Base-by-base conservation (phyloP, 2,113 vertebrate genomes). In the Hydropotes inermis region DNA sequence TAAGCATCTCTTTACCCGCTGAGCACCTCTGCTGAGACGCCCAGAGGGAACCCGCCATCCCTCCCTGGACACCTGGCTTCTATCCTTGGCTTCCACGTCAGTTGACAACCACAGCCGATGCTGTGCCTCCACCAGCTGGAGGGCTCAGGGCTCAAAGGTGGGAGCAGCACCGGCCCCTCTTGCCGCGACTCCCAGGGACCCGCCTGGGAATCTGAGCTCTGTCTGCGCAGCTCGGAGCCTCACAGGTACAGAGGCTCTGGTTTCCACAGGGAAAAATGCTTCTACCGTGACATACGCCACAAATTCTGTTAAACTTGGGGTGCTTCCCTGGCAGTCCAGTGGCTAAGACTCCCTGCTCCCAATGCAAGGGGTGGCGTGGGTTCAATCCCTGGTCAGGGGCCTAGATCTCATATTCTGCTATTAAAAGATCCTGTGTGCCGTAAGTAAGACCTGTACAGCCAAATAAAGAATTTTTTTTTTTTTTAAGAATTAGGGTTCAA, bases 1-100 rank as follows among this genome's bases (percentile, higher is more conserved):
- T 33, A 7, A 1, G 14, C 33, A 10, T 10, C 33, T 27, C 0
- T 3, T 8, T 1, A 6, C 17, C 25, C 0, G 1, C 21, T 0
- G 2, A 21, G 28, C 28, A 14, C 47, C 25, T 52, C 33, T 58
- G 55, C 67, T 19, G 28, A 33, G n/a, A 25, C 0, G 7, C 7
- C n/a, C 36, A 13, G 7, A 21, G 10, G 3, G 86, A 54, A 36
- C 60, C 2, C 0, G 57, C 6, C 3, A 2, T 43, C 27, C 33
- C 19, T 60, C 58, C 14, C 39, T 28, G n/a, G 6, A 50, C 5
- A n/a, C 19, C 3, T 67, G 64, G 33, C 5, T 28, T 61, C 21
- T 27, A 27, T 39, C 28, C 7, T 11, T 2, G 1, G 33, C 54
- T 54, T 87, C 43, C 36, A 27, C 0, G 0, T 27, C 25, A 76